Evolutionary conservation across 1,140 invertebrate species (phyloP).

Genomic region (Aphaenogaster floridana): DNA sequence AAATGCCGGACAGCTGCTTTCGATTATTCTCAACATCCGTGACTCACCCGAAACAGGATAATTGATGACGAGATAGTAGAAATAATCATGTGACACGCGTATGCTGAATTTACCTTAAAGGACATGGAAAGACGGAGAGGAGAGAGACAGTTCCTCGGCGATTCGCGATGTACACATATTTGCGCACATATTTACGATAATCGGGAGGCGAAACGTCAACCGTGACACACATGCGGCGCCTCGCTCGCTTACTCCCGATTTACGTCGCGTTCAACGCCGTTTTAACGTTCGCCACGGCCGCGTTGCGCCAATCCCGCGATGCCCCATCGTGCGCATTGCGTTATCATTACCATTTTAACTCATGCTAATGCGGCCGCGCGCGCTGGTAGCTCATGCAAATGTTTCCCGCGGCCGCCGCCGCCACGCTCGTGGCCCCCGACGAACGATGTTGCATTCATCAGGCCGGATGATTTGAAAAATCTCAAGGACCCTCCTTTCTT

Average conservation of each 20-base stretch:
- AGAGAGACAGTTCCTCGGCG: background rate
- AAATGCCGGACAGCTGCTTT: background rate
- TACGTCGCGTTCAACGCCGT: constrained; percentile 27
- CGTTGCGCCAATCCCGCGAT: constrained; percentile 38
- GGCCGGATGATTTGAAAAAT: constrained; percentile 77
- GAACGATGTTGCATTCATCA: constrained; percentile 78
- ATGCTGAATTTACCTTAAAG: background rate
- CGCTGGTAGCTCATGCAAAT: constrained; percentile 76
- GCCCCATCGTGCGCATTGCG: constrained; percentile 69
- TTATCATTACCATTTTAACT: constrained; percentile 77
- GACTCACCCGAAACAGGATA: background rate
- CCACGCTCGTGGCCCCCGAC: constrained; percentile 71
- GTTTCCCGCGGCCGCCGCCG: constrained; percentile 64
- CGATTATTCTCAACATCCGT: background rate
- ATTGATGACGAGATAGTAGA: background rate
- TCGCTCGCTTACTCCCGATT: constrained; percentile 6
- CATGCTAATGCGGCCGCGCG: constrained; percentile 69
- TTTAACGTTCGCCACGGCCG: constrained; percentile 51
- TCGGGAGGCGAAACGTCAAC: background rate
- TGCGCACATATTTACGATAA: background rate
- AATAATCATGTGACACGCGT: background rate
- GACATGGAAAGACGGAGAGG: background rate
- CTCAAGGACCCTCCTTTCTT: constrained; percentile 78
- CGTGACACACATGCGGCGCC: background rate
- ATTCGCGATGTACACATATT: background rate